phyloP scores from a whole-genome alignment of 2,113 vertebrate species.

The Crocuta crocuta region DNA sequence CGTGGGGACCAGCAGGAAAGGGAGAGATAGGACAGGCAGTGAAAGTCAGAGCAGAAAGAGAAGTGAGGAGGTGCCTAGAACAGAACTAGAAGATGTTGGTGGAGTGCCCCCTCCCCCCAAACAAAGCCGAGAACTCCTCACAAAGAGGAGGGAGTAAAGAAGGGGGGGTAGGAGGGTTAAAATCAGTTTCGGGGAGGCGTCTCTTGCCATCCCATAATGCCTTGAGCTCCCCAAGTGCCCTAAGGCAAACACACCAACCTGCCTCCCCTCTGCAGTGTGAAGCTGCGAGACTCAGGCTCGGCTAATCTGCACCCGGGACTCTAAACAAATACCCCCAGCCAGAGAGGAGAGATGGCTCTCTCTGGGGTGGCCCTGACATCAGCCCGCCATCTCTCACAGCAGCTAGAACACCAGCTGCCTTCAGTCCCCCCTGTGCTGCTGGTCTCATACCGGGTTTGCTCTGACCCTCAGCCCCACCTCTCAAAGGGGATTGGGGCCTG shows the following conservation, averaged over 20 bases:
- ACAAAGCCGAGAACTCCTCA: not conserved
- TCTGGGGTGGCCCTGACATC: not conserved
- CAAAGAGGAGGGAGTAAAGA: not conserved
- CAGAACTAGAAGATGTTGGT: not conserved
- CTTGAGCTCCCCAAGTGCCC: conserved; percentile 72
- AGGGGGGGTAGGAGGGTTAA: not conserved
- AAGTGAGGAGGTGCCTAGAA: not conserved
- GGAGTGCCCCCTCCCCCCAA: not conserved
- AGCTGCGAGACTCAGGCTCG: conserved; percentile 50
- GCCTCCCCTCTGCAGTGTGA: not conserved
- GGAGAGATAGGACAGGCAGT: not conserved
- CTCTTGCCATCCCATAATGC: conserved; percentile 74
- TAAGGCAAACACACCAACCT: conserved; percentile 73
- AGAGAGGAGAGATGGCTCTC: conserved; percentile 2
- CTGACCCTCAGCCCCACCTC: not conserved
- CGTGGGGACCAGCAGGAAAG: not conserved
- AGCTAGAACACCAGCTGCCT: conserved; percentile 6
- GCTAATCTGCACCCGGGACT: conserved; percentile 8
- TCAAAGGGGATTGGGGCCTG: no score
- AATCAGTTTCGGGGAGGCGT: not conserved
- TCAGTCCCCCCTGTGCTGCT: not conserved
- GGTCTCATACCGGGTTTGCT: not conserved
- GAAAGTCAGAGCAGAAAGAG: not conserved
- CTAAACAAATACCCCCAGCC: conserved; percentile 63
- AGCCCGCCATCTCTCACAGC: not conserved